These are phyloP conservation scores for Octopus sinensis DNA, from an alignment of 1,140 invertebrate species.

Conservation along the genomic window DNA sequence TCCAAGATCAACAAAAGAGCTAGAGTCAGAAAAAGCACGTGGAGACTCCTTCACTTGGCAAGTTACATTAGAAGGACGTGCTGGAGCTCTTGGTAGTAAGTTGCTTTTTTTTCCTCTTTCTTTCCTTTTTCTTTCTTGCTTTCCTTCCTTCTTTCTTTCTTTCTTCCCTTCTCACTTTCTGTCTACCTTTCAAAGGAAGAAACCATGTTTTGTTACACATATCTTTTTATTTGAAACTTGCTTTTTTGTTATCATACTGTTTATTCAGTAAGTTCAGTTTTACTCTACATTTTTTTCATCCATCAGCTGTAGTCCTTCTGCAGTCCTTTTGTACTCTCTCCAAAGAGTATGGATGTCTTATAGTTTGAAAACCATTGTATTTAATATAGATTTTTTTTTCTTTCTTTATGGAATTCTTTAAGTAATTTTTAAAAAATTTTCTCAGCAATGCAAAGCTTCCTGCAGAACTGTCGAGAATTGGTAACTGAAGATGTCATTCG, in stretches of 20 bases:
- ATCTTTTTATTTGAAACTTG: no score
- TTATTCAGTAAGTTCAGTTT: no score
- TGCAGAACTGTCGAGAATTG: slow-evolving; percentile 81
- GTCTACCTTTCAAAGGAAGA: background rate
- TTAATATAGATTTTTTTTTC: no score
- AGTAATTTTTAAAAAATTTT: background rate
- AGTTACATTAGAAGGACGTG: slow-evolving; percentile 91
- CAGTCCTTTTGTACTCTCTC: no score
- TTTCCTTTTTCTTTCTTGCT: background rate
- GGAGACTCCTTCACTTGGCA: slow-evolving; percentile 99
- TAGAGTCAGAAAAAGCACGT: slow-evolving; percentile 93
- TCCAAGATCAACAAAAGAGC: slow-evolving; percentile 82
- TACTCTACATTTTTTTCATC: no score
- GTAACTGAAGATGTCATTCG: slow-evolving; percentile 86
- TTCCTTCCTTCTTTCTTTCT: background rate
- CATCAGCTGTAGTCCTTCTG: no score
- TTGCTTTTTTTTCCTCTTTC: background rate
- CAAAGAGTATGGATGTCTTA: no score
- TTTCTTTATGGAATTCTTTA: no score
- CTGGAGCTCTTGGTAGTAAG: slow-evolving; percentile 80
- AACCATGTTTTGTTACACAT: no score
- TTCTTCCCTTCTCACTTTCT: background rate
- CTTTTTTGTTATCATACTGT: no score
- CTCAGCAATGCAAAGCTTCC: slow-evolving; percentile 79
- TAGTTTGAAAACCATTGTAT: no score